Base-by-base conservation (phyloP, 2,888 invertebrate species). In the Agrotis clavis region DNA sequence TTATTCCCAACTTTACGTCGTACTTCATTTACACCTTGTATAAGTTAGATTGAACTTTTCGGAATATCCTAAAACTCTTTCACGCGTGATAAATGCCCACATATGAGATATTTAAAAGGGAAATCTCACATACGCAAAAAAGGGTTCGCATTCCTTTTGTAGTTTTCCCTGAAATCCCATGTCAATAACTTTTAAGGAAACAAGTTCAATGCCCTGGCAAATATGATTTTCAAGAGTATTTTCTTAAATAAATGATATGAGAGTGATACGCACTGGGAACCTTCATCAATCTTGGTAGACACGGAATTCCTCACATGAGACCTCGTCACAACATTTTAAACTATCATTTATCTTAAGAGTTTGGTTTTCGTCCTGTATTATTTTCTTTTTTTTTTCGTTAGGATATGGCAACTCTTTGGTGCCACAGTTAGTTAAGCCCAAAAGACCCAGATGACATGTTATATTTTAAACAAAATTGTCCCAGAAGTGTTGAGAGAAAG, bases 331-430 rank as follows among this genome's bases (percentile, higher is more conserved):
- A 47, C 45, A 47, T 45, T 30, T 47, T 5, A 13, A n/a, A 45
- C 25, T 4, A 62, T 18, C 13, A 73, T 65, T 79, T 51, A 78
- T 75, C 71, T 63, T 63, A 41, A 79, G 50, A 54, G 13, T 41
- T 51, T 48, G 13, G 30, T 47, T 16, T 30, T 65, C 13, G 14
- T 53, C 16, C 9, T 21, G 16, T 64, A 18, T 25, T 25, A 25
- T 54, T 48, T 53, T 21, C 35, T 35, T 7, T 35, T 35, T 7
- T 35, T 7, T 35, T 35, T 35, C 6, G 35, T 35, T 35, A 35
- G 35, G 35, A 35, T 35, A 35, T 7, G 41, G 41, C 35, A 7
- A 35, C 9, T 11, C 1, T 41, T 41, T 41, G 41, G 41, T 35
- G 1, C 9, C 35, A 35, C 6, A 11, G 11, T 41, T 41, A 41